phyloP scores from a whole-genome alignment of 2,113 vertebrate species.

The Lasiurus borealis region DNA sequence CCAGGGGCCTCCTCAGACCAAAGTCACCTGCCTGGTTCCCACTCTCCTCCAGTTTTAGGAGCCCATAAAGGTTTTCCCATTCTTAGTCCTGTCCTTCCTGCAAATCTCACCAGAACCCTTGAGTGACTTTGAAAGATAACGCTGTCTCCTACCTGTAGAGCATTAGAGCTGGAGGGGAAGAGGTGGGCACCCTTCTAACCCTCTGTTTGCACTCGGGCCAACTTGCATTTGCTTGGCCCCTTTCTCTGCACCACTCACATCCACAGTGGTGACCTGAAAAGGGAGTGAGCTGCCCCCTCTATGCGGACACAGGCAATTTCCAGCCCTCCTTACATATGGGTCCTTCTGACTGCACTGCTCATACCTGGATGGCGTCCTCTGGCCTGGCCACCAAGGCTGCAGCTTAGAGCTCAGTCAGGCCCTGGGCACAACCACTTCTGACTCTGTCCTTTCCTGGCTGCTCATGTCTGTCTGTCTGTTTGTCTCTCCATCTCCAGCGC shows the following conservation, averaged over 20 bases:
- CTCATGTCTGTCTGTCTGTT: not conserved
- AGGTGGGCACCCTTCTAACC: not conserved
- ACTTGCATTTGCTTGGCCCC: no score
- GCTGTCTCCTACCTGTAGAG: not conserved
- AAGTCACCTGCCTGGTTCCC: not conserved
- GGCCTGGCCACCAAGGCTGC: slow-evolving; percentile 63
- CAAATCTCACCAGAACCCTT: not conserved
- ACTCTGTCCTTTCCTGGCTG: not conserved
- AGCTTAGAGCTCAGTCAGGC: slow-evolving; percentile 34
- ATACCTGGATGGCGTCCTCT: not conserved
- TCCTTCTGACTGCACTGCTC: not conserved
- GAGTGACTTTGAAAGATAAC: not conserved
- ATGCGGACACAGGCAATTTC: not conserved
- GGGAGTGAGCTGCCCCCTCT: not conserved
- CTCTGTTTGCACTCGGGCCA: not conserved
- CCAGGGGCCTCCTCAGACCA: not conserved
- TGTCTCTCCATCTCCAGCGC: not conserved
- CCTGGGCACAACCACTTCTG: not conserved
- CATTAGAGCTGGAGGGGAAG: not conserved
- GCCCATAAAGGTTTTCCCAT: not conserved
- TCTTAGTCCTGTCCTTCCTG: not conserved
- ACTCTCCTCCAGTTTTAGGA: not conserved
- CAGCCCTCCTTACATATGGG: not conserved
- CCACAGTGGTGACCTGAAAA: not conserved
- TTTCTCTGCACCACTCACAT: not conserved